These are phyloP conservation scores for Amphibalanus amphitrite DNA, from an alignment of 1,140 invertebrate species.

Conservation along the genomic window DNA sequence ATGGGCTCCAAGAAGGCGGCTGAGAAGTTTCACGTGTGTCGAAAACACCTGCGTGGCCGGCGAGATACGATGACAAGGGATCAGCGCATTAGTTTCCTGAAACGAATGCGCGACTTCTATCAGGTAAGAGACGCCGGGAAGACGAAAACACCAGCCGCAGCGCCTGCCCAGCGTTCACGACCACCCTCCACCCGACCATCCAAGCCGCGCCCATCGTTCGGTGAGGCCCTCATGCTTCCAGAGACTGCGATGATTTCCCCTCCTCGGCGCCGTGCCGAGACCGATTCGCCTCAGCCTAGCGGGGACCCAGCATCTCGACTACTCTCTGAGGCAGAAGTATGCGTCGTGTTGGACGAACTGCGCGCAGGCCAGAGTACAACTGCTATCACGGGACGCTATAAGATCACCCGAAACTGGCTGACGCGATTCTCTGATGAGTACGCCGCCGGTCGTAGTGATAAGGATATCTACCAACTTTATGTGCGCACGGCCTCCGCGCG, in stretches of 20 bases:
- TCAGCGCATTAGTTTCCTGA: not conserved
- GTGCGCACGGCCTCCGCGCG: not conserved
- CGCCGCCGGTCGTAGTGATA: not conserved
- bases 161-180: not conserved
- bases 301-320: not conserved
- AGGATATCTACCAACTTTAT: not conserved
- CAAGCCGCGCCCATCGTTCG: not conserved
- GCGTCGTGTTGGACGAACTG: not conserved
- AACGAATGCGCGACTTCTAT: not conserved
- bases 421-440: not conserved
- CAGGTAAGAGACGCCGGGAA: too few relatives aligned
- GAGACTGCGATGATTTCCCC: too few relatives aligned
- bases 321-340: not conserved
- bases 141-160: too few relatives aligned
- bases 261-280: not conserved
- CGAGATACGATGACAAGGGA: not conserved
- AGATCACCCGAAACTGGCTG: not conserved
- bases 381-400: not conserved
- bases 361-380: not conserved
- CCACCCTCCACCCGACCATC: too few relatives aligned
- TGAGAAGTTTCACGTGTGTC: not conserved
- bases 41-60: not conserved
- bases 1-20: not conserved
- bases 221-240: not conserved
- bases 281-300: too few relatives aligned